Evolutionary conservation across 2,113 vertebrate species (phyloP).

Genomic region (Hemiprocne comata): DNA sequence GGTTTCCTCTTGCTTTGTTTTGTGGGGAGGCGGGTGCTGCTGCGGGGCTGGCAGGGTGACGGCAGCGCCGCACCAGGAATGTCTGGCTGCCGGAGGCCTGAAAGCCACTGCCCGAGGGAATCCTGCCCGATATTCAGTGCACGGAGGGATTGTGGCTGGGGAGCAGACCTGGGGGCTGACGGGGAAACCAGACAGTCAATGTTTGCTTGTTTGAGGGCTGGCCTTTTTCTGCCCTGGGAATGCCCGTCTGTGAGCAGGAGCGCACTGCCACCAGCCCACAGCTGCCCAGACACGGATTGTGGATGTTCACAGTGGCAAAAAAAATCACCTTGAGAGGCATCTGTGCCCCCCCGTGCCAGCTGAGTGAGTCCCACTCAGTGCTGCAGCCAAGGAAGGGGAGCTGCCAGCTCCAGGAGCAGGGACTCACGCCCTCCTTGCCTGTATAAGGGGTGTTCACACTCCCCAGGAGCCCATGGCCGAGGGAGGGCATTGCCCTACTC

Average conservation of each 20-base stretch:
- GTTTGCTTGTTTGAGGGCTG: neutral
- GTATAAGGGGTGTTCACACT: rapidly evolving
- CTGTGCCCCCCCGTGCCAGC: neutral
- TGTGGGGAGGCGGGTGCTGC: rapidly evolving
- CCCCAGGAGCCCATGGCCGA: neutral
- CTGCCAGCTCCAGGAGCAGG: neutral
- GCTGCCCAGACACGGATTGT: too few species aligned
- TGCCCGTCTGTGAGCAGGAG: neutral
- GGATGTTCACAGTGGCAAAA: neutral
- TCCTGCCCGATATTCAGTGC: neutral
- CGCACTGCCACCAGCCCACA: rapidly evolving
- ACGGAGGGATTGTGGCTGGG: neutral
- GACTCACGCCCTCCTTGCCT: rapidly evolving
- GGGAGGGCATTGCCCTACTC: too few species aligned
- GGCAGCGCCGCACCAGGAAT: neutral
- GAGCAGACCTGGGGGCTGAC: neutral
- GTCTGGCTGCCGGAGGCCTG: rapidly evolving
- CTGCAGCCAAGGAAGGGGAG: neutral
- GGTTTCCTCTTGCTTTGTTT: neutral
- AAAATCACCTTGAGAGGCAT: neutral
- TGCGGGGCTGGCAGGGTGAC: neutral
- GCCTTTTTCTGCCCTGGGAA: neutral
- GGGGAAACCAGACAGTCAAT: neutral
- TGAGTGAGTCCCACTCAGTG: rapidly evolving
- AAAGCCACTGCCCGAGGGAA: neutral